Evolutionary conservation across 1,140 invertebrate genomes (phyloP), one percentile per base, ranked within the genome.

Genomic region (Drosophila miranda): DNA sequence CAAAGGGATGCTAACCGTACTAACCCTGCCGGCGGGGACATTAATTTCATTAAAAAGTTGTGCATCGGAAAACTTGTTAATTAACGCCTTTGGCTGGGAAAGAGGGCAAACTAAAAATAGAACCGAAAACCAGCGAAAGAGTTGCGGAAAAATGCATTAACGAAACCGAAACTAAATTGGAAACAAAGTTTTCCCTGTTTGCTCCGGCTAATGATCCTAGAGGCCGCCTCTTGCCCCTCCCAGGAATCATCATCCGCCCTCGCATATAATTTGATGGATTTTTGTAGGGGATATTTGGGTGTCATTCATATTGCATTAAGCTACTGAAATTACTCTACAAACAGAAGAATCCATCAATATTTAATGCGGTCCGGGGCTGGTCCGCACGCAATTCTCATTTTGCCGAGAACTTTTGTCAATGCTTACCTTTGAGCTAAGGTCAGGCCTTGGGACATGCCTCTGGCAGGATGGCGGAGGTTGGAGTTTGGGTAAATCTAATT

Each of bases 11-110:
- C 23, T 5, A 26, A 5, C 23, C 23, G 5, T 3, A 38, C 11
- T 3, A 2, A 0, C 9, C 30, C 30, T 3, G 1, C 66, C 66
- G 42, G 62, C 51, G 66, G 66, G 63, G 21, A 45, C 44, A 41
- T 63, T 72, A 72, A 82, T 75, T 82, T 78, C 70, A 83, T 83
- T 82, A 78, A 78, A 83, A 78, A 81, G 54, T 78, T 82, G 63
- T 54, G 59, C 60, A 56, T 56, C 69, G 59, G 57, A 78, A 73
- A 78, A 57, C 49, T 72, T 72, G 58, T 57, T 69, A 75, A 75
- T 72, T 72, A 69, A 58, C 7, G 68, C 50, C 46, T 34, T n/a
- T 41, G 44, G 28, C 45, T 38, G 34, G 34, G 4, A 38, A 13
- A 13, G 34, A 38, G 34, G 11, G 34, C 11, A 38, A 28, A 42